Percentiles rank a stretch among this genome's conserved stretches.
Conservation (phyloP, 2,888 invertebrate species). For the Coelinius sp. region DNA sequence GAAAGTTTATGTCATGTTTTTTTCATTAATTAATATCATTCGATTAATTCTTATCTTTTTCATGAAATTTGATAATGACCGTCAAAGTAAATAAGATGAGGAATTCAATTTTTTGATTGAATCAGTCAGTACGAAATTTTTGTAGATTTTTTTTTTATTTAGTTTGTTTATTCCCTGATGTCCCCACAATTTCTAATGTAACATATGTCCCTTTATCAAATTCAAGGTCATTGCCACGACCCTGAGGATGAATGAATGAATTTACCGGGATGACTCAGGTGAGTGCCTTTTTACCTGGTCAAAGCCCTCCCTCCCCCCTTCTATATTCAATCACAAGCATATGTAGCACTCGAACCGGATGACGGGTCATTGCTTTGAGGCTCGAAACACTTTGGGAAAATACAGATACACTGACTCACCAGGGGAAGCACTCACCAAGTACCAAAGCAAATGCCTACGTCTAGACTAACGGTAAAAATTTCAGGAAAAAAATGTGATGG, state of each 20-base stretch:
- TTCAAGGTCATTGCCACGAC: conserved; percentile 57
- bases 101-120: too few relatives aligned
- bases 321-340: conserved; percentile 1
- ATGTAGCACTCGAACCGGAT: conserved; percentile 25
- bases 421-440: background rate
- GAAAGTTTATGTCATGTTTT: too few relatives aligned
- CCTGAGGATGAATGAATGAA: conserved; percentile 51
- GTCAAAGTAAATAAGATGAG: too few relatives aligned
- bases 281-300: conserved; percentile 34
- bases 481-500: background rate
- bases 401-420: conserved; percentile 5
- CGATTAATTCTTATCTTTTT: too few relatives aligned
- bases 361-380: conserved; percentile 28
- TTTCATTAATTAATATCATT: too few relatives aligned
- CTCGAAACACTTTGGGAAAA: conserved; percentile 14
- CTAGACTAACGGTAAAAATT: conserved; percentile 15
- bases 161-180: too few relatives aligned
- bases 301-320: conserved; percentile 24
- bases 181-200: background rate
- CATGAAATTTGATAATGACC: too few relatives aligned
- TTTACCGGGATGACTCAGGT: conserved; percentile 42
- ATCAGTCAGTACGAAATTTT: too few relatives aligned
- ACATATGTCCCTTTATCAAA: background rate
- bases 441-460: background rate
- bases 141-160: too few relatives aligned